phyloP scores from a whole-genome alignment of 2,113 vertebrate species.

The Tor tambroides region DNA sequence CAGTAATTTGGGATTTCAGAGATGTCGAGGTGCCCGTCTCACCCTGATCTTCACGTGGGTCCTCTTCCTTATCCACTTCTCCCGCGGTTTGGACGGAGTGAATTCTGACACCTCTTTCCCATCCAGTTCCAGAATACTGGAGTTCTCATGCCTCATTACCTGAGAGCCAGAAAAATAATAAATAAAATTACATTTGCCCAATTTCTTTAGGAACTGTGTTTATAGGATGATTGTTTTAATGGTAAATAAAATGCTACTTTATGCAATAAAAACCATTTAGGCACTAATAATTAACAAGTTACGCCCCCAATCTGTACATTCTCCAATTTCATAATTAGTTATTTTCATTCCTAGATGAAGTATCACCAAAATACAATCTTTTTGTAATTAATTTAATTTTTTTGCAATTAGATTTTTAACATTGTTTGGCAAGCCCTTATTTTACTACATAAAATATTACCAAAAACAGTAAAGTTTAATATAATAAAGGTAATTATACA shows the following conservation, averaged over 20 bases:
- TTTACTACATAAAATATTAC: neutral
- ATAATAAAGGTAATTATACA: too few species aligned
- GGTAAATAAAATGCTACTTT: too few species aligned
- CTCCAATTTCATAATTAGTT: neutral
- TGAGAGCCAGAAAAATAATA: constrained; percentile 61
- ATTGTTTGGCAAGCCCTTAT: neutral
- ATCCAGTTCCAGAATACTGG: constrained; percentile 83
- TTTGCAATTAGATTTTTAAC: neutral
- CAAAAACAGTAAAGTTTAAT: too few species aligned
- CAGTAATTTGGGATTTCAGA: neutral
- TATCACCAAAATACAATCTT: neutral
- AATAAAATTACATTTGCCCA: too few species aligned
- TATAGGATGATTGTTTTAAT: neutral
- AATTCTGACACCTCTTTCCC: constrained; percentile 83
- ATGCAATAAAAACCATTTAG: neutral
- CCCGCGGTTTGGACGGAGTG: constrained; percentile 86
- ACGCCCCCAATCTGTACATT: neutral
- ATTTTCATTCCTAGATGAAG: neutral
- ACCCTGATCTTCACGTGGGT: constrained; percentile 96
- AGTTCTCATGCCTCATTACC: constrained; percentile 93
- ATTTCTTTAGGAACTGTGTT: neutral
- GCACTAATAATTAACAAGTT: neutral
- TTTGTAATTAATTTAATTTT: neutral
- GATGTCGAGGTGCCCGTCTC: constrained; percentile 1
- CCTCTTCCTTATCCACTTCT: constrained; percentile 96